phyloP scores from a whole-genome alignment of 2,113 vertebrate species.

The Acrocephalus kingi region DNA sequence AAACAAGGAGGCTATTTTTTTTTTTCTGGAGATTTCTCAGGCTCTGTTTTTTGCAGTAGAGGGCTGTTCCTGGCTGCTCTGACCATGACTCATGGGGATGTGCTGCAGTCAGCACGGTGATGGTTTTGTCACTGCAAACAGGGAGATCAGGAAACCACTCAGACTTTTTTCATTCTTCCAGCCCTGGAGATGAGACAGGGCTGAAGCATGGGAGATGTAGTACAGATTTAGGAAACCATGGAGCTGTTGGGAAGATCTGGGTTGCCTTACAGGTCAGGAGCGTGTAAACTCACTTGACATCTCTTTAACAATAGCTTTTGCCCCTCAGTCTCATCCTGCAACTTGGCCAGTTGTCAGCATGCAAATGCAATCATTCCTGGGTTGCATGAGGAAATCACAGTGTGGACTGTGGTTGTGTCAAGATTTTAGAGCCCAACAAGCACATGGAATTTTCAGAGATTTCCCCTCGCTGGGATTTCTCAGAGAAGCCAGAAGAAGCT shows the following conservation, averaged over 20 bases:
- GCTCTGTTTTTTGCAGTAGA: not conserved
- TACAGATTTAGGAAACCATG: not conserved
- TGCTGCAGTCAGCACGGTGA: not conserved
- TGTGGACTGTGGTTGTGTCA: not conserved
- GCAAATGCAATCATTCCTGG: rapidly evolving
- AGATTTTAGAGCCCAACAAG: not conserved
- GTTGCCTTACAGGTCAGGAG: not conserved
- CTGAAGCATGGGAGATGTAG: not conserved
- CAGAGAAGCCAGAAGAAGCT: not conserved
- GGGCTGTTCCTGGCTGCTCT: not conserved
- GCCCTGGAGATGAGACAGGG: rapidly evolving
- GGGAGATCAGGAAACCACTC: not conserved
- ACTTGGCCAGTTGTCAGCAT: not conserved
- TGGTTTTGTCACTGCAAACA: not conserved
- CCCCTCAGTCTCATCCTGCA: not conserved
- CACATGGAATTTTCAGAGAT: not conserved
- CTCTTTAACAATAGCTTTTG: not conserved
- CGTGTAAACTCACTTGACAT: not conserved
- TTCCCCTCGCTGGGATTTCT: not conserved
- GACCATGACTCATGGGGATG: not conserved
- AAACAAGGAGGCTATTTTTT: not conserved
- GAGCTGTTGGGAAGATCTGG: not conserved
- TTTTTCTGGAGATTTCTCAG: not conserved
- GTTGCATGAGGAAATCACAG: not conserved
- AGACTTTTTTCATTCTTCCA: not conserved